A percentile compares a stretch with the other conserved stretches of the same genome.
Conservation (phyloP, 35 echinoderm and acorn worm genomes). For the Apostichopus parvimensis region DNA sequence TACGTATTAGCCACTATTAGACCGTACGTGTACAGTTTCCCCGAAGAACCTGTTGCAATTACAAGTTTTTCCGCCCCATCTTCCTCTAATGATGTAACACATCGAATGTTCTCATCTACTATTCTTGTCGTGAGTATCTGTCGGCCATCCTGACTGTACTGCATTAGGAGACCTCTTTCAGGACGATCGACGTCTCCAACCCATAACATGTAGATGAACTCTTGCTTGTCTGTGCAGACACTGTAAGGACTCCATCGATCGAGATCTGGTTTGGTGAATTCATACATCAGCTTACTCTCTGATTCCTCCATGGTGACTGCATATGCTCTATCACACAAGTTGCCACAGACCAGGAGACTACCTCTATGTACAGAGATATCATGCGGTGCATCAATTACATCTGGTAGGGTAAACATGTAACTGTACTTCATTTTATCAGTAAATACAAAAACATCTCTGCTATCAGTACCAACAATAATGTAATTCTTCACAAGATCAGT, state of each 20-base stretch:
- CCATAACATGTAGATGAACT: constrained; percentile 37
- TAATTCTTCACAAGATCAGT: background rate
- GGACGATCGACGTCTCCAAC: background rate
- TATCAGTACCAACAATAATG: constrained; percentile 8
- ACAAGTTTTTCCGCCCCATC: background rate
- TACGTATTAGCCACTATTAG: too few species aligned
- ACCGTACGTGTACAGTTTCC: too few species aligned
- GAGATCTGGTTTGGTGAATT: background rate
- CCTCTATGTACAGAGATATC: background rate
- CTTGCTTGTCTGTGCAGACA: constrained; percentile 20
- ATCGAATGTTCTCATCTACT: background rate
- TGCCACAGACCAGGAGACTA: constrained; percentile 24
- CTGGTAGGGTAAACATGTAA: background rate
- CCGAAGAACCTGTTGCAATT: too few species aligned
- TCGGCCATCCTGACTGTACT: constrained; percentile 40
- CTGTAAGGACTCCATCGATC: background rate
- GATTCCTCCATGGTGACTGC: constrained; percentile 1
- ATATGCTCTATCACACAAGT: background rate
- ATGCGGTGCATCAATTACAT: background rate
- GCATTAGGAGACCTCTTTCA: background rate
- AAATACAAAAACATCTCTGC: constrained; percentile 14
- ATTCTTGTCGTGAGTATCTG: constrained; percentile 5
- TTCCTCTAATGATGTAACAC: background rate
- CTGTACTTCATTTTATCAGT: constrained; percentile 3
- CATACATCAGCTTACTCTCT: too few species aligned